Percentiles rank a stretch among this genome's conserved stretches.
Conservation (phyloP, 2,888 invertebrate genomes). For the Drosophila longiperda region DNA sequence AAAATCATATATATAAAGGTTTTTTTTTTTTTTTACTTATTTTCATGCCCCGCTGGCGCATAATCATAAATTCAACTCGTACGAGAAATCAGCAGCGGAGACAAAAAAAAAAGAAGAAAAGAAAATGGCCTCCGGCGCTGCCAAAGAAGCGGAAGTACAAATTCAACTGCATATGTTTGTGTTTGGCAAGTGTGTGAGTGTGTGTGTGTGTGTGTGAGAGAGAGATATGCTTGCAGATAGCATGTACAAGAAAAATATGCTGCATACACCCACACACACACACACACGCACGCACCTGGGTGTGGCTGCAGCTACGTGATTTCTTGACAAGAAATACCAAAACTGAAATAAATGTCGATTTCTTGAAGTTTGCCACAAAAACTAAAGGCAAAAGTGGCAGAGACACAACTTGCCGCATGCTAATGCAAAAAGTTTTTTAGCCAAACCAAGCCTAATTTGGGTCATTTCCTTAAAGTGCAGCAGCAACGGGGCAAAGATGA, state of each 20-base stretch:
- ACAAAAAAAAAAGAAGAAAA: slow-evolving; percentile 35
- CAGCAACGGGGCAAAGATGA: slow-evolving; percentile 34
- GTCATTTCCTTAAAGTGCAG: slow-evolving; percentile 79
- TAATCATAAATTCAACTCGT: slow-evolving; percentile 77
- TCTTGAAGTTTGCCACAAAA: slow-evolving; percentile 62
- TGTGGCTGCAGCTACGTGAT: slow-evolving; percentile 66
- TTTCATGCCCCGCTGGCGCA: slow-evolving; percentile 49
- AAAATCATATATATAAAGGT: slow-evolving; percentile 1
- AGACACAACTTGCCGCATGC: slow-evolving; percentile 47
- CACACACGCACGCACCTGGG: slow-evolving; percentile 55
- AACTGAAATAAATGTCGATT: slow-evolving; percentile 64
- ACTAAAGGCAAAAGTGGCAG: slow-evolving; percentile 67
- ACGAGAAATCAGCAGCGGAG: slow-evolving; percentile 71
- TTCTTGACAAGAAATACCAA: slow-evolving; percentile 30
- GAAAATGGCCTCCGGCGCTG: slow-evolving; percentile 47
- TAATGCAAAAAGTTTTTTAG: slow-evolving; percentile 70
- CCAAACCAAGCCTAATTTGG: slow-evolving; percentile 68
- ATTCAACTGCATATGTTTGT: slow-evolving; percentile 58
- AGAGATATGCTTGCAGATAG: slow-evolving; percentile 74
- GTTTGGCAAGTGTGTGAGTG: slow-evolving; percentile 43
- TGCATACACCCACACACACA: slow-evolving; percentile 32
- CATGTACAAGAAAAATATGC: slow-evolving; percentile 61
- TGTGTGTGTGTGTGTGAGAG: slow-evolving; percentile 18
- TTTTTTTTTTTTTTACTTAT: slow-evolving; percentile 26
- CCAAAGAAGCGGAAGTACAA: slow-evolving; percentile 70